phyloP scores from a whole-genome alignment of 2,113 vertebrate species.

The Tupaia chinensis region DNA sequence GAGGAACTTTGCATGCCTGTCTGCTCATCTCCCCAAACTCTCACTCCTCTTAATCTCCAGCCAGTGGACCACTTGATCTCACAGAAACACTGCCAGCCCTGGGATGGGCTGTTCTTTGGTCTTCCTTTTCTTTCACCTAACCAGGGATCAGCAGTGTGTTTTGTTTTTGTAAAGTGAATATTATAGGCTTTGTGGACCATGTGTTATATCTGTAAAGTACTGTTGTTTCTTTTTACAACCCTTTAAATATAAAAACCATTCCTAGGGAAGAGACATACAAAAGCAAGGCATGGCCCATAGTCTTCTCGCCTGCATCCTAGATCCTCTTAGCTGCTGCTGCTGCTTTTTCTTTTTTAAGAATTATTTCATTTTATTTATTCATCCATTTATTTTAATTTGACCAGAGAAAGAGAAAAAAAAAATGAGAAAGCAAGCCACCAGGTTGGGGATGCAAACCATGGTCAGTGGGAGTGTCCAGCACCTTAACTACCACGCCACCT shows the following conservation, averaged over 20 bases:
- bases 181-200: not conserved
- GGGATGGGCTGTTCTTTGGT: not conserved
- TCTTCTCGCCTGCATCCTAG: not conserved
- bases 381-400: too few relatives aligned
- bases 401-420: too few relatives aligned
- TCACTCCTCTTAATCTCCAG: not conserved
- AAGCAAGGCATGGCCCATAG: not conserved
- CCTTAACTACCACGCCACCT: too few relatives aligned
- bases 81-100: not conserved
- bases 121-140: not conserved
- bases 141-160: not conserved
- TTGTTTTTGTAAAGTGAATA: not conserved
- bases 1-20: not conserved
- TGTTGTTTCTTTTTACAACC: not conserved
- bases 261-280: not conserved
- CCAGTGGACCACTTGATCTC: not conserved
- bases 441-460: too few relatives aligned
- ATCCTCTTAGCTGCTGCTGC: not conserved
- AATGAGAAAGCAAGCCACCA: too few relatives aligned
- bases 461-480: too few relatives aligned
- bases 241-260: not conserved
- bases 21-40: not conserved
- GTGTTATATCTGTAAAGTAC: not conserved
- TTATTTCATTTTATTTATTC: too few relatives aligned
- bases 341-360: too few relatives aligned